A percentile compares a stretch with the other conserved stretches of the same genome.
phyloP scores from a whole-genome alignment of 2,113 vertebrate genomes.

The Myiopsitta monachus region DNA sequence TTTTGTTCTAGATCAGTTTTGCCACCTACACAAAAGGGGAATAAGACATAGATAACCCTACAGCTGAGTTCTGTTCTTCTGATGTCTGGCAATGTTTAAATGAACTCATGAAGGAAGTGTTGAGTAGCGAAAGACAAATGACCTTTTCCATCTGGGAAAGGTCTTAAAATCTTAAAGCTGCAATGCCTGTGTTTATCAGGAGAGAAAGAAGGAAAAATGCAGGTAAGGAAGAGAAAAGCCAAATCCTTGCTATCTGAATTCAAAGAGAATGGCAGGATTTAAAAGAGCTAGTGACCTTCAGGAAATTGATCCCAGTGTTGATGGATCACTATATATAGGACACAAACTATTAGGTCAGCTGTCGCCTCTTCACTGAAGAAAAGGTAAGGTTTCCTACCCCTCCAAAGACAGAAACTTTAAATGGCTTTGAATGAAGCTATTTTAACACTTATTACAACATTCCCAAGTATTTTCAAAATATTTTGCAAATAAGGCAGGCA shows the following conservation, averaged over 20 bases:
- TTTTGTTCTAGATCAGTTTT: slow-evolving; percentile 63
- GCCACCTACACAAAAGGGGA: slow-evolving; percentile 69
- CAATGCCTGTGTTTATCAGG: slow-evolving; percentile 23
- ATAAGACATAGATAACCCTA: slow-evolving; percentile 63
- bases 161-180: slow-evolving; percentile 66
- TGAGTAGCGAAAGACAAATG: slow-evolving; percentile 73
- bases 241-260: not conserved
- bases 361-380: not conserved
- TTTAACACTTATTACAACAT: not conserved
- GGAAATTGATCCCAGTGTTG: slow-evolving; percentile 24
- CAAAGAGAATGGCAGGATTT: not conserved
- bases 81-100: slow-evolving; percentile 71
- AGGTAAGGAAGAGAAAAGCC: slow-evolving; percentile 41
- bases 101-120: slow-evolving; percentile 72
- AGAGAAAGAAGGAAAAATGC: slow-evolving; percentile 18
- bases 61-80: slow-evolving; percentile 68
- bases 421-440: not conserved
- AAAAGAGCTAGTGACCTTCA: slow-evolving; percentile 24
- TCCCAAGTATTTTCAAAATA: not conserved
- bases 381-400: not conserved
- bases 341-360: not conserved
- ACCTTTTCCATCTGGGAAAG: slow-evolving; percentile 73
- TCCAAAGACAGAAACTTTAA: not conserved
- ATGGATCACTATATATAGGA: slow-evolving; percentile 37
- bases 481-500: not conserved